Conservation (phyloP, 2,797 vertebrate species). For the Danionella dracula region DNA sequence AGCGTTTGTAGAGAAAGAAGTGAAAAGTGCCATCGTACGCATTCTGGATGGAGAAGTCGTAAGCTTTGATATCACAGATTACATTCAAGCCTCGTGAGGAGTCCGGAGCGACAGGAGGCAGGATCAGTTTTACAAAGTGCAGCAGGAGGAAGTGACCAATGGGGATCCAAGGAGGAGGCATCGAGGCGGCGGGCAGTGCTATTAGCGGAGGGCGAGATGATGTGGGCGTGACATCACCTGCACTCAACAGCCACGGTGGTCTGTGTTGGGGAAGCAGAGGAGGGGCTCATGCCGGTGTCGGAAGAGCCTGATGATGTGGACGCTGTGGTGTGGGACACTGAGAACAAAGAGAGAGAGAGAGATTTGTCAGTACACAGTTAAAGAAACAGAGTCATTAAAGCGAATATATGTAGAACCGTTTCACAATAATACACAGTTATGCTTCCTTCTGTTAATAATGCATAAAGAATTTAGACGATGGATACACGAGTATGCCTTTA, state of each 20-base stretch:
- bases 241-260: constrained; percentile 93
- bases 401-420: no score
- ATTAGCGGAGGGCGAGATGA: constrained; percentile 65
- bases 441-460: no score
- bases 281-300: constrained; percentile 93
- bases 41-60: constrained; percentile 39
- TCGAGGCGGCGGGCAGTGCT: constrained; percentile 73
- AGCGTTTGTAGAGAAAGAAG: constrained; percentile 10
- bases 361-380: not conserved
- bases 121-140: constrained; percentile 52
- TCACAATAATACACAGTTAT: no score
- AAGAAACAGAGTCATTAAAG: no score
- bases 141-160: constrained; percentile 57
- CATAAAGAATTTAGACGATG: no score
- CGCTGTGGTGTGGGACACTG: constrained; percentile 87
- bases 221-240: constrained; percentile 82
- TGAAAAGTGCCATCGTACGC: constrained; percentile 51
- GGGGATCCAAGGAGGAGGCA: constrained; percentile 51
- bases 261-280: constrained; percentile 88
- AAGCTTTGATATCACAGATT: constrained; percentile 33
- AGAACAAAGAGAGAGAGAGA: not conserved
- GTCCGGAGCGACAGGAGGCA: constrained; percentile 48
- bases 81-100: constrained; percentile 54
- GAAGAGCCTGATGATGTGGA: constrained; percentile 95
- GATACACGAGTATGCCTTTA: no score